Percentiles rank a stretch among this genome's conserved stretches.
phyloP scores from a whole-genome alignment of 2,888 invertebrate genomes.

The Dasysyrphus albostriatus region DNA sequence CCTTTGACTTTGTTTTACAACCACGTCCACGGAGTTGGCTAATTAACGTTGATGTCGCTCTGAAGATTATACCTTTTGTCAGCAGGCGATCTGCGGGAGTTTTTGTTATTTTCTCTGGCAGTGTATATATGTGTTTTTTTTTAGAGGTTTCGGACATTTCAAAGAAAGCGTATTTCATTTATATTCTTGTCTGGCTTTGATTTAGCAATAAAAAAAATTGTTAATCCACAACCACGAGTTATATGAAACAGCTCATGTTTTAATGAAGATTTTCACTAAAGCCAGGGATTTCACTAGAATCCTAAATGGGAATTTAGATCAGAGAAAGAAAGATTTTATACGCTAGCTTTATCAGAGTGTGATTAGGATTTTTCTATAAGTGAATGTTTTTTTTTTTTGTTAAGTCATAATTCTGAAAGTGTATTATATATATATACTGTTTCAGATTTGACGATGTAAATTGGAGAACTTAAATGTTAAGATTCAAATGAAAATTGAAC shows the following conservation, averaged over 20 bases:
- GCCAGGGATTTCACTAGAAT: background rate
- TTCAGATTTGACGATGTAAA: too few relatives aligned
- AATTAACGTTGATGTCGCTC: conserved; percentile 62
- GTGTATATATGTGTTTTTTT: background rate
- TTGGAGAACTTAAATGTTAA: too few relatives aligned
- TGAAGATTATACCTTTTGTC: conserved; percentile 32
- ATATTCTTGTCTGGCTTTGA: conserved; percentile 27
- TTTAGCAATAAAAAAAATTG: background rate
- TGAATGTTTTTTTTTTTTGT: background rate
- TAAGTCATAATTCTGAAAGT: background rate
- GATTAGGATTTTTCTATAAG: background rate
- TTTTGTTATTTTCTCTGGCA: background rate
- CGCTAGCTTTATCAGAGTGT: background rate
- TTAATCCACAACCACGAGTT: conserved; percentile 15
- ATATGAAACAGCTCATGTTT: conserved; percentile 14
- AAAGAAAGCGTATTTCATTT: conserved; percentile 35
- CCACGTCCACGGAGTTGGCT: conserved; percentile 47
- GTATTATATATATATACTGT: too few relatives aligned
- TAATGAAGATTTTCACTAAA: conserved; percentile 9
- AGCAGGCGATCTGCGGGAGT: conserved; percentile 29
- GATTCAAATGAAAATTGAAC: too few relatives aligned
- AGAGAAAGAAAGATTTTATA: background rate
- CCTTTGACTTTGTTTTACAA: conserved; percentile 64
- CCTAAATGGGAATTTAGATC: background rate
- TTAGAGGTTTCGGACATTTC: conserved; percentile 34